Conservation (phyloP, 2,888 invertebrate genomes). For the Cheilosia impressa region DNA sequence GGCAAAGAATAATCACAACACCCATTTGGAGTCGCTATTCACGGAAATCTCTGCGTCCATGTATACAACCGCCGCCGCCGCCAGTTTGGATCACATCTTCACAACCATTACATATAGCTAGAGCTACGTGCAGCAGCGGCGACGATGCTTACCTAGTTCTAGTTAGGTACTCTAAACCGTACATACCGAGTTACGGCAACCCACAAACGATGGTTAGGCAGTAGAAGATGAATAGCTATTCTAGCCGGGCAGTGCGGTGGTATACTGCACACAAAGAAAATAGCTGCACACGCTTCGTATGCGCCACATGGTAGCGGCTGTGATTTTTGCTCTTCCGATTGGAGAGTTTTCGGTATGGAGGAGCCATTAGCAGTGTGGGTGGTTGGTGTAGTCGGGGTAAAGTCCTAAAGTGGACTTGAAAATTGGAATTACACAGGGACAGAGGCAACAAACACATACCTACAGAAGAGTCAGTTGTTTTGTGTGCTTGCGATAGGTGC, state of each 20-base stretch:
- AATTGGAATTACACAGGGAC: background rate
- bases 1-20: slow-evolving; percentile 52
- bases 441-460: background rate
- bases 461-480: background rate
- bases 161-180: slow-evolving; percentile 32
- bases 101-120: background rate
- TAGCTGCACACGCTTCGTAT: slow-evolving; percentile 8
- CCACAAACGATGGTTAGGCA: slow-evolving; percentile 41
- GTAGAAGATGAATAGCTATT: slow-evolving; percentile 51
- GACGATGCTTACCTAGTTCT: slow-evolving; percentile 66
- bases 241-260: slow-evolving; percentile 2
- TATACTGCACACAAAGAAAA: slow-evolving; percentile 9
- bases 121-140: slow-evolving; percentile 6
- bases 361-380: slow-evolving; percentile 41
- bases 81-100: slow-evolving; percentile 34
- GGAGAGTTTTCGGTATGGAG: slow-evolving; percentile 3
- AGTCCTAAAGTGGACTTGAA: slow-evolving; percentile 10
- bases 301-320: slow-evolving; percentile 20
- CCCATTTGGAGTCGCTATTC: slow-evolving; percentile 57
- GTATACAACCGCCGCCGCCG: background rate
- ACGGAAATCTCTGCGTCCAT: slow-evolving; percentile 50
- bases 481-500: too few relatives aligned
- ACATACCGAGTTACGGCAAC: slow-evolving; percentile 26
- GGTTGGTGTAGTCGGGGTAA: background rate
- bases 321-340: slow-evolving; percentile 31